A percentile compares a stretch with the other conserved stretches of the same genome.
Evolutionary conservation across 1,140 invertebrate genomes (phyloP).

Genomic region (Paraescarpia echinospica): DNA sequence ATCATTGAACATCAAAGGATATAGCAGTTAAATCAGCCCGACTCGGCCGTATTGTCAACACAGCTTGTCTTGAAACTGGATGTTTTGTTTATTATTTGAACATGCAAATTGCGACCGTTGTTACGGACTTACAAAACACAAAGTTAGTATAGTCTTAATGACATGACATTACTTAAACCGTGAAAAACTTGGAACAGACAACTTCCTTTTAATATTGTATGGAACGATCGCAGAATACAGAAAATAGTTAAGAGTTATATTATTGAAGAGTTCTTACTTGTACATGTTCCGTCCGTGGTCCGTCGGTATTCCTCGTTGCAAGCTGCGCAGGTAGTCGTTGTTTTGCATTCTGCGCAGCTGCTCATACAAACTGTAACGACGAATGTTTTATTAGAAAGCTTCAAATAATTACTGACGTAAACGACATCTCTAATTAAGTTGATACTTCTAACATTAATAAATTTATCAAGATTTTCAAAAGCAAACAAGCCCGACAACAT

Average conservation of each 20-base stretch:
- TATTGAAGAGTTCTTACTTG: background rate
- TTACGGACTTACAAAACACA: too few species aligned
- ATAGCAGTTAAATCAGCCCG: too few species aligned
- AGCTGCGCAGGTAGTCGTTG: background rate
- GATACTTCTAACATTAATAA: background rate
- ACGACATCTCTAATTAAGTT: background rate
- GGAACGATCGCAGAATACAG: background rate
- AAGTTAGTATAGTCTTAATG: too few species aligned
- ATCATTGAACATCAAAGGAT: too few species aligned
- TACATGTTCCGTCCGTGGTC: background rate
- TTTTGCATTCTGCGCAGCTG: background rate
- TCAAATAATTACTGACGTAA: background rate
- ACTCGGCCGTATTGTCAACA: too few species aligned
- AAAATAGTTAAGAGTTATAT: background rate
- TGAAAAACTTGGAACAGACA: too few species aligned
- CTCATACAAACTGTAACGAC: background rate
- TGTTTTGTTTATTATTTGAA: too few species aligned
- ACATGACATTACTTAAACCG: too few species aligned
- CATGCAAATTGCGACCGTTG: too few species aligned
- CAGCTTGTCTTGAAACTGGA: too few species aligned
- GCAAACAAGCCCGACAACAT: background rate
- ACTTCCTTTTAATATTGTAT: too few species aligned
- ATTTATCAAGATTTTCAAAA: background rate
- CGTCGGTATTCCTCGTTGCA: background rate
- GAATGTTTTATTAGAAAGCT: background rate